Evolutionary conservation across 2,888 invertebrate genomes (phyloP).

Genomic region (Boloria selene): DNA sequence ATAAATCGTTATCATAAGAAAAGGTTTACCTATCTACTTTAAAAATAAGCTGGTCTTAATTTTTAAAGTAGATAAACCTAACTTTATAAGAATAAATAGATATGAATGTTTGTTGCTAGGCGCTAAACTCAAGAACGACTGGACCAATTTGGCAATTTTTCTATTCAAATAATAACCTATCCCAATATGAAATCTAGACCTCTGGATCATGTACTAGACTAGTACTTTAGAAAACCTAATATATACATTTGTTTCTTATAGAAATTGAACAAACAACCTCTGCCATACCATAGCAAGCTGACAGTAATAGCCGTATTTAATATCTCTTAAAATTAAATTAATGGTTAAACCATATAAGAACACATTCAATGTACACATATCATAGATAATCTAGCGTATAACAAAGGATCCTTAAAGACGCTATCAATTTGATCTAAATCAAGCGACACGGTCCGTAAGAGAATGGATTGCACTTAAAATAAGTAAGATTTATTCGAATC

Average conservation of each 20-base stretch:
- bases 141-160: too few relatives aligned
- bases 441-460: slow-evolving; percentile 46
- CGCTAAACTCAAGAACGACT: too few relatives aligned
- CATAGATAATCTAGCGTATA: slow-evolving; percentile 31
- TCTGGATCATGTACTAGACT: too few relatives aligned
- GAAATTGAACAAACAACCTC: too few relatives aligned
- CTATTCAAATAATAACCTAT: too few relatives aligned
- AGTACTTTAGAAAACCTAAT: too few relatives aligned
- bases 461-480: slow-evolving; percentile 42
- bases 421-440: slow-evolving; percentile 46
- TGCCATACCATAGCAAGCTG: too few relatives aligned
- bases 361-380: slow-evolving; percentile 23
- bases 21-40: neutral
- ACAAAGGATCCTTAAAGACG: slow-evolving; percentile 34
- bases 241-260: too few relatives aligned
- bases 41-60: neutral
- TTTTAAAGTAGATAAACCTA: too few relatives aligned
- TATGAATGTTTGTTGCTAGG: too few relatives aligned
- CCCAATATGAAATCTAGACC: too few relatives aligned
- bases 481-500: slow-evolving; percentile 49
- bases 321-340: slow-evolving; percentile 1
- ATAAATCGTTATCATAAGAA: neutral
- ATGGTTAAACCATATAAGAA: neutral
- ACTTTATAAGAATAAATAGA: too few relatives aligned
- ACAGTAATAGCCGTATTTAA: neutral